phyloP scores from a whole-genome alignment of 2,888 invertebrate genomes.

The Drepana falcataria region DNA sequence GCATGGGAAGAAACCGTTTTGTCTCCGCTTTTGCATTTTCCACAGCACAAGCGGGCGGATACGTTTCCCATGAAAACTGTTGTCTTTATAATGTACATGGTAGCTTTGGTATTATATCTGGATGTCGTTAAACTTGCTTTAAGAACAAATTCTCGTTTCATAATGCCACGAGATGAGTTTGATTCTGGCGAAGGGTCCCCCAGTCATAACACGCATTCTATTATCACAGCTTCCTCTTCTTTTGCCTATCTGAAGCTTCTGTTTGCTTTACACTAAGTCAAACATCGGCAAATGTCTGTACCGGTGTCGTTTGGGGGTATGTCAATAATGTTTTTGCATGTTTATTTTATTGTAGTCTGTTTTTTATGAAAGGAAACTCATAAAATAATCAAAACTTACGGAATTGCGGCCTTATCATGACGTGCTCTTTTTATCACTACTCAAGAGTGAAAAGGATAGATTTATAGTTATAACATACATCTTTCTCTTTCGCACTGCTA shows the following conservation, averaged over 20 bases:
- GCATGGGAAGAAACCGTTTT: conserved; percentile 2
- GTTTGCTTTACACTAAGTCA: conserved; percentile 30
- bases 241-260: conserved; percentile 39
- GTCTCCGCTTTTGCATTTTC: conserved; percentile 43
- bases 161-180: conserved; percentile 18
- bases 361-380: neutral
- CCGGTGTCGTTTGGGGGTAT: conserved; percentile 23
- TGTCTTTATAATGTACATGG: conserved; percentile 44
- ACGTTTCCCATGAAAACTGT: conserved; percentile 31
- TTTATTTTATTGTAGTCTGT: conserved; percentile 1
- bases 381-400: too few relatives aligned
- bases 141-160: conserved; percentile 7
- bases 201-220: conserved; percentile 55
- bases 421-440: too few relatives aligned
- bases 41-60: conserved; percentile 63
- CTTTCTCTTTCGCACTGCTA: too few relatives aligned
- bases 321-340: conserved; percentile 47
- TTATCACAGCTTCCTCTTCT: conserved; percentile 52
- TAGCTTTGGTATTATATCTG: conserved; percentile 18
- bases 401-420: too few relatives aligned
- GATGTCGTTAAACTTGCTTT: neutral
- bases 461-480: too few relatives aligned
- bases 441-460: too few relatives aligned
- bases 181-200: conserved; percentile 39
- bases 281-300: conserved; percentile 23